Percentiles rank a stretch among this genome's conserved stretches.
Conservation (phyloP, 2,113 vertebrate species). For the Aix galericulata region DNA sequence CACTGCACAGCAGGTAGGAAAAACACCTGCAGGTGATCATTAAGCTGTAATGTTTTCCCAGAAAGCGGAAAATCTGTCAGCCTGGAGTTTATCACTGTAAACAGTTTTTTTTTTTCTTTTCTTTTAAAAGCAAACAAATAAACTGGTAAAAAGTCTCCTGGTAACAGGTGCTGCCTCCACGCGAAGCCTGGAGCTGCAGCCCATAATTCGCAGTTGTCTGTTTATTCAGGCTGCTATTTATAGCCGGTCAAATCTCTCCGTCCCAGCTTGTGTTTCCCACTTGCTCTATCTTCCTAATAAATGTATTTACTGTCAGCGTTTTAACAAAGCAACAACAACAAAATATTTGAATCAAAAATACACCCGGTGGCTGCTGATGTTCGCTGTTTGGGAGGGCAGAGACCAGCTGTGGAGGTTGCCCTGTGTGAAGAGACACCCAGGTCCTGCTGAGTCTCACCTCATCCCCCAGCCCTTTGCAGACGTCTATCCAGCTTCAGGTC, state of each 20-base stretch:
- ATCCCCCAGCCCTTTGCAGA: not conserved
- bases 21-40: constrained; percentile 9
- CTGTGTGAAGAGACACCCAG: rapidly evolving
- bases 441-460: not conserved
- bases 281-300: not conserved
- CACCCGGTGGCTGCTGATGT: not conserved
- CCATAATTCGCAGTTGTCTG: not conserved
- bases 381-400: not conserved
- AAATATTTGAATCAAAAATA: not conserved
- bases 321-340: not conserved
- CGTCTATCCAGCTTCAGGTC: not conserved
- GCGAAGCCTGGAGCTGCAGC: not conserved
- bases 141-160: not conserved
- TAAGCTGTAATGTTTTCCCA: constrained; percentile 1
- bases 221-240: constrained; percentile 58
- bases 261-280: not conserved
- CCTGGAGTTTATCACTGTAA: not conserved
- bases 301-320: constrained; percentile 4
- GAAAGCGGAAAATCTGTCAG: not conserved
- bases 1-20: not conserved
- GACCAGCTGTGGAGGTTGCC: not conserved
- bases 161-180: constrained; percentile 40
- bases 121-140: constrained; percentile 55
- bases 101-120: constrained; percentile 13
- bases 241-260: constrained; percentile 7